Base-by-base conservation (phyloP, 2,888 invertebrate genomes). In the Amphipoea lucens region DNA sequence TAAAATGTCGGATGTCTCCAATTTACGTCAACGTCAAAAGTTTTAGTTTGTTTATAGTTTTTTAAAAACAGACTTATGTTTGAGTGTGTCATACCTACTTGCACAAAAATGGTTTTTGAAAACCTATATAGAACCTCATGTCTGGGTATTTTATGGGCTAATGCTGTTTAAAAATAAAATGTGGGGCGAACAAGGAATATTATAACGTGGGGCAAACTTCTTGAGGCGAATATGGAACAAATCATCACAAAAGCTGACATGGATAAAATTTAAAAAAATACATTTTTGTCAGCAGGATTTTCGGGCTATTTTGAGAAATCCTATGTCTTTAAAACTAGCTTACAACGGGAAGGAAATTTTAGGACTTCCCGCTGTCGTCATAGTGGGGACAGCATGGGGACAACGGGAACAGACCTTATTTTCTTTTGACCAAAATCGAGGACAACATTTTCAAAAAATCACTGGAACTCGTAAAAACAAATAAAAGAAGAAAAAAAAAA, bases 381-480 rank as follows among this genome's bases (percentile, higher is more conserved):
- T 29, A 29, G 1, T 29, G 29, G 29, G 29, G 29, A 29, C 29
- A 29, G 29, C 29, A 29, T 29, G 29, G 29, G 29, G 29, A 29
- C 29, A 29, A 29, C 29, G 29, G 29, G 29, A 29, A 29, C 29
- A 29, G 29, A 29, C 29, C 29, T 29, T 36, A 20, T 51, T 51
- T 57, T 7, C 12, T 2, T 54, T 36, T 23, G 23, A 2, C 0
- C 5, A 40, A 81, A 82, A 23, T 42, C 14, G 1, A 76, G 20
- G 3, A 51, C 57, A 62, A 48, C 14, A 11, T 51, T 5, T 29
- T 14, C 5, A 36, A 42, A 73, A 73, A 73, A 6, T 20, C 5
- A 29, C 40, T 40, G 14, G 11, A 79, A 57, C 62, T 85, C 42
- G 40, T 66, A 74, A 71, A 69, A 85, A 62, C 36, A 85, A 45